A percentile compares a stretch with the other conserved stretches of the same genome.
These are phyloP conservation scores for Pimephales promelas DNA, from an alignment of 2,113 vertebrate species.

Conservation along the genomic window DNA sequence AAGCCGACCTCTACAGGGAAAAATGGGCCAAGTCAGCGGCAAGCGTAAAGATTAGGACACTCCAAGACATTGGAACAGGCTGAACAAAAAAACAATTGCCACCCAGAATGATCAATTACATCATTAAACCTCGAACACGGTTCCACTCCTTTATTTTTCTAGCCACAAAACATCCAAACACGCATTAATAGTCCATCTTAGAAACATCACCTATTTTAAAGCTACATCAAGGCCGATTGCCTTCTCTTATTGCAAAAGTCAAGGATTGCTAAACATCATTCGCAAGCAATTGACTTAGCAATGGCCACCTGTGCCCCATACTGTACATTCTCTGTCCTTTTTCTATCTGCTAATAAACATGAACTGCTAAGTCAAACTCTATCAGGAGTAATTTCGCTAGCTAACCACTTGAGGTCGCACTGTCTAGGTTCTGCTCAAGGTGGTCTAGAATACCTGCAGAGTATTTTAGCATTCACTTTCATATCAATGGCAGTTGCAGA, in stretches of 20 bases:
- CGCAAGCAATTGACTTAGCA: not conserved
- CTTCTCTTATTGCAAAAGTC: not conserved
- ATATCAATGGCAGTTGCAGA: not conserved
- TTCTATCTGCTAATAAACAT: slow-evolving; percentile 40
- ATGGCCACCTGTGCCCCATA: not conserved
- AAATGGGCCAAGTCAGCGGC: slow-evolving; percentile 46
- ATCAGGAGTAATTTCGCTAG: not conserved
- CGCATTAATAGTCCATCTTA: not conserved
- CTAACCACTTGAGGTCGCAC: not conserved
- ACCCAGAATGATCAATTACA: slow-evolving; percentile 74
- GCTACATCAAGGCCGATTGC: not conserved
- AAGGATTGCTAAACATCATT: not conserved
- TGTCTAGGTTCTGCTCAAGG: not conserved
- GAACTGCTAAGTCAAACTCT: not conserved
- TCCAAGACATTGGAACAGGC: slow-evolving; percentile 3
- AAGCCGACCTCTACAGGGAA: slow-evolving; percentile 40
- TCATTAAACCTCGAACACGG: slow-evolving; percentile 68
- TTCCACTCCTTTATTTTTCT: slow-evolving; percentile 49
- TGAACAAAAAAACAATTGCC: slow-evolving; percentile 62
- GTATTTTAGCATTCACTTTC: not conserved
- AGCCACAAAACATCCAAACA: slow-evolving; percentile 46
- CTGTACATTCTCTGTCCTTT: not conserved
- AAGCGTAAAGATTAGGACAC: slow-evolving; percentile 27
- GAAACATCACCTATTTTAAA: not conserved
- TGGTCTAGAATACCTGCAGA: not conserved